Evolutionary conservation across 2,888 invertebrate genomes (phyloP), one percentile per base, ranked within the genome.

Genomic region (Erebia aethiops): DNA sequence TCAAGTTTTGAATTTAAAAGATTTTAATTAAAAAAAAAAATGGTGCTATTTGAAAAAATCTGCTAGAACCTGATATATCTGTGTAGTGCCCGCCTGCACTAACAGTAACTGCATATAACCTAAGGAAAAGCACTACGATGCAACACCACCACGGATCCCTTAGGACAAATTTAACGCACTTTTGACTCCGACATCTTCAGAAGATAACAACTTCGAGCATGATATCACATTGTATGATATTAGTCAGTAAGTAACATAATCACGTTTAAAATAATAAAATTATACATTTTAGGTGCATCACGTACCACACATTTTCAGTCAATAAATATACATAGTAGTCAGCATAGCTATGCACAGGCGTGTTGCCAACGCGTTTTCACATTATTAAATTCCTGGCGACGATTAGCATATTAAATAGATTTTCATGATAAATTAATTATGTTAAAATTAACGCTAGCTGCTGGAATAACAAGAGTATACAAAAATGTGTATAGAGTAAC

Each of bases 331-430:
- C 10, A 67, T 49, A 35, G 16, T 61, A 60, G 60, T 67, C 41
- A 60, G 35, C 51, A 61, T 69, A 69, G 54, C 64, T 63, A 66
- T 54, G 69, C 57, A 54, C 61, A 69, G 57, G 69, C 73, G 71
- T 69, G 71, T 67, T 69, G 69, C 71, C 57, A 71, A 71, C 73
- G 64, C 73, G 56, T 70, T 74, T 73, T 70, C 70, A 70, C 70
- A 72, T 75, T 71, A 75, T 76, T 75, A 76, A 75, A 76, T 76
- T 76, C 74, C 76, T 71, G 63, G 70, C 72, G 67, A 69, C 72
- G 70, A 76, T 74, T 75, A 74, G 71, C 69, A 74, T 71, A 72
- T 74, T 72, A 74, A 68, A 70, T 71, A 74, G 72, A 75, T 71
- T 75, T 70, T 74, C 66, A 74, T 74, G 71, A 72, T 67, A 75